These are phyloP conservation scores for Oreochromis grahami DNA, from an alignment of 2,797 vertebrate genomes.

Conservation along the genomic window DNA sequence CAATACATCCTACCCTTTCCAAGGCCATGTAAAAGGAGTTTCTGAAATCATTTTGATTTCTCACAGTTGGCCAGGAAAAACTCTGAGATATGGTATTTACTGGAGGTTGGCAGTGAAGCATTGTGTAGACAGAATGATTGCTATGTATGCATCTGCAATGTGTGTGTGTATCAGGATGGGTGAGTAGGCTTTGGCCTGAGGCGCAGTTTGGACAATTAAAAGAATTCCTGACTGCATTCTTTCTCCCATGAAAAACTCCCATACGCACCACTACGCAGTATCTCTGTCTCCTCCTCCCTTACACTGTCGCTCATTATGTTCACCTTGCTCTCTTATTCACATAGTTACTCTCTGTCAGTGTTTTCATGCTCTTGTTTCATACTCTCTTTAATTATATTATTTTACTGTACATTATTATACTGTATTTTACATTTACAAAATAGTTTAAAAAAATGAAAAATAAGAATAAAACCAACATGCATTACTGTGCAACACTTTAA, in stretches of 20 bases:
- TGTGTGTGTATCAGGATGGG: not conserved
- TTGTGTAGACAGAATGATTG: slow-evolving; percentile 44
- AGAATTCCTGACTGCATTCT: slow-evolving; percentile 62
- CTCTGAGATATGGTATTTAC: not conserved
- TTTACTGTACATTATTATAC: not conserved
- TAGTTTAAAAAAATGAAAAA: not conserved
- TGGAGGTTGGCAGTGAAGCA: slow-evolving; percentile 5
- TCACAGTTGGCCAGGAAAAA: not conserved
- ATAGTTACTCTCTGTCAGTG: not conserved
- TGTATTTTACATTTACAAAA: not conserved
- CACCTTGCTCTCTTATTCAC: not conserved
- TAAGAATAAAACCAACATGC: not conserved
- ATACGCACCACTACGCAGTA: not conserved
- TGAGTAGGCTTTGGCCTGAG: slow-evolving; percentile 44
- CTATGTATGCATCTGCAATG: slow-evolving; percentile 24
- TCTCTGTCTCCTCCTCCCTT: not conserved
- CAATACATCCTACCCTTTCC: not conserved
- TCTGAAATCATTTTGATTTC: slow-evolving; percentile 3
- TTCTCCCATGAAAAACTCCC: slow-evolving; percentile 44
- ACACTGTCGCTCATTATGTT: not conserved
- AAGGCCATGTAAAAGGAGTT: not conserved
- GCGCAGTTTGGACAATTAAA: slow-evolving; percentile 55
- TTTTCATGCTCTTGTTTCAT: not conserved
- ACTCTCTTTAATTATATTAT: too few relatives aligned
- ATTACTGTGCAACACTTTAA: not conserved